Percentiles rank a stretch among this genome's conserved stretches.
Conservation (phyloP, 2,797 vertebrate species). For the Rousettus madagascariensis region DNA sequence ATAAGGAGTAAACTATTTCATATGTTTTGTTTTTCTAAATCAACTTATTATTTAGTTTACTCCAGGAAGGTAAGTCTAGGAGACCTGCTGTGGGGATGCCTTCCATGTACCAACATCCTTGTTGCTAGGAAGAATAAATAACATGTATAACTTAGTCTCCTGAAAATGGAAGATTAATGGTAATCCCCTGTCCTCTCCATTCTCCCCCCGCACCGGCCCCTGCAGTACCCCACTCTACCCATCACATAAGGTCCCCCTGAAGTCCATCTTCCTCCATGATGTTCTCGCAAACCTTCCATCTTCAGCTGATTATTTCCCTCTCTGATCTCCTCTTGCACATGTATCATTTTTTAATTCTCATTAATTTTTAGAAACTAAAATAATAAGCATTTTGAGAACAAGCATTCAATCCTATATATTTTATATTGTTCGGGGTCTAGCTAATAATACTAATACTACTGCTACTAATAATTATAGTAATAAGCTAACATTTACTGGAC, state of each 20-base stretch:
- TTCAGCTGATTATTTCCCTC: background rate
- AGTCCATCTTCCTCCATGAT: background rate
- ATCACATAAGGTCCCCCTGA: background rate
- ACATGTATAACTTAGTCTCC: background rate
- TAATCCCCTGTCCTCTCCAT: background rate
- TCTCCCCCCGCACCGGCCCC: background rate
- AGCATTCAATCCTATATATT: background rate
- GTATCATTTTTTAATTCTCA: background rate
- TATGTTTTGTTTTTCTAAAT: conserved; percentile 32
- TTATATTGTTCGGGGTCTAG: background rate
- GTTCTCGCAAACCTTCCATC: background rate
- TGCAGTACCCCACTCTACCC: background rate
- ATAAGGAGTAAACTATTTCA: background rate
- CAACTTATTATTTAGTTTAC: background rate
- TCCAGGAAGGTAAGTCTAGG: background rate
- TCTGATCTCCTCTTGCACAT: background rate
- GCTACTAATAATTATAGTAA: no score
- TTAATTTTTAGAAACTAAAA: conserved; percentile 26
- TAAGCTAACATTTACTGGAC: background rate
- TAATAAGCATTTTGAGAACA: conserved; percentile 30
- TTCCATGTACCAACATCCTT: no score
- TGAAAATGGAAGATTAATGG: background rate
- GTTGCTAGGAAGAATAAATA: background rate
- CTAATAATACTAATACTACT: background rate
- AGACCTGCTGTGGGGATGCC: no score